Base-by-base conservation (phyloP, 2,888 invertebrate genomes). In the Adelognathus sp. region DNA sequence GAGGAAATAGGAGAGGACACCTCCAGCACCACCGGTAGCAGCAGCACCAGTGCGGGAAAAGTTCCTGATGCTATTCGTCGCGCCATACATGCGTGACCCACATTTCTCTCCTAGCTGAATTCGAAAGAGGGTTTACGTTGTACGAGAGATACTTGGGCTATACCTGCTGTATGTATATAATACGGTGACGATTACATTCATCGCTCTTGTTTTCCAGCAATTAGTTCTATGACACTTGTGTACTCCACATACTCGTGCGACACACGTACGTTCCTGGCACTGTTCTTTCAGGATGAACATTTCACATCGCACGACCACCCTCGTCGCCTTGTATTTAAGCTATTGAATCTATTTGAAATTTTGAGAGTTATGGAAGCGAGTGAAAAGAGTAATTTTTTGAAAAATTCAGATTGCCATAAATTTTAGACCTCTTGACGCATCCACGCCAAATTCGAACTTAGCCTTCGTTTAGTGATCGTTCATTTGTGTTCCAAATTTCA, bases 71-170 rank as follows among this genome's bases (percentile, higher is more conserved):
- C 39, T 73, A 7, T 44, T 75, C 44, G 66, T 71, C 60, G 71
- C 72, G 56, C 72, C 50, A 61, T 50, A 63, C 72, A 67, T 67
- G 67, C 63, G 67, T 76, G 79, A 76, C 79, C 79, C 75, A 76
- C 72, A 79, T 79, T 79, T 52, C n/a, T 39, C 61, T 50, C 41
- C 66, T 67, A 56, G 61, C 61, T 72, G 67, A 75, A 72, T 76
- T 72, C 75, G 75, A 79, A 76, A 63, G 61, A 69, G 63, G 75
- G 71, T 41, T 64, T 41, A 60, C 36, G 24, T 44, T 71, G 14
- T 52, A 70, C 50, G 50, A 36, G 67, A 44, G 67, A 75, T 63
- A 76, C 75, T 72, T 24, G 21, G 14, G 21, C 46, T 46, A 1
- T 11, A 6, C 16, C 18, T 16, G 46, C 56, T 66, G 63, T 63